Base-by-base conservation (phyloP, 2,797 vertebrate species). In the Rachycentron canadum region DNA sequence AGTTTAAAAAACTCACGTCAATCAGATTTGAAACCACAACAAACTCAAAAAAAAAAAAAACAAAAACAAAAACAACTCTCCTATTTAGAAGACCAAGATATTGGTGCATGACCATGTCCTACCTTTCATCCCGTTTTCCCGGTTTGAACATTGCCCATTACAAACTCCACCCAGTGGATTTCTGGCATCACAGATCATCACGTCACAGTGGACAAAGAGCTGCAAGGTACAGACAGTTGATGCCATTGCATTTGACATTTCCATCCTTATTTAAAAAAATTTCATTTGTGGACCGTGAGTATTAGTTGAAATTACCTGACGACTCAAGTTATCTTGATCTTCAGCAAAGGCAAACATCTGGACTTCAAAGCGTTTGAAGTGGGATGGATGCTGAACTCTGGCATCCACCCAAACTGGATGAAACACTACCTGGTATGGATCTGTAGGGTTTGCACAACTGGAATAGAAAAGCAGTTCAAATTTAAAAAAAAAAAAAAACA, bases 321-420 rank as follows among this genome's bases (percentile, higher is more conserved):
- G 78, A 49, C 77, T 85, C 25, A 88, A 43, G 6, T 81, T 53
- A 0, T 88, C 70, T 14, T 86, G 25, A 16, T 86, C 90, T 47
- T 83, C 64, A 30, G 91, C 66, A 38, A 96, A 96, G 2, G 92
- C 88, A 76, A 97, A 95, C 89, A 94, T 95, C 68, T 76, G 93
- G 58, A 96, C 89, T 90, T 96, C 95, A 89, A 97, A 97, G 66
- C 95, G 95, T 76, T 96, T 97, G 7, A 96, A 26, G 36, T 95
- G 95, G 60, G 92, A 92, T 11, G 95, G 94, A 81, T 91, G 76
- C 25, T 69, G 85, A 57, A 95, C 94, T 87, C 95, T 90, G 52
- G 25, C 45, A 59, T 94, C 87, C 10, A 73, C 5, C 70, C 43
- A 61, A 2, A 95, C 93, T 1, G 89, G 87, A 70, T 92, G 87